phyloP scores from a whole-genome alignment of 2,888 invertebrate genomes.

The Drepanosiphum platanoidis region DNA sequence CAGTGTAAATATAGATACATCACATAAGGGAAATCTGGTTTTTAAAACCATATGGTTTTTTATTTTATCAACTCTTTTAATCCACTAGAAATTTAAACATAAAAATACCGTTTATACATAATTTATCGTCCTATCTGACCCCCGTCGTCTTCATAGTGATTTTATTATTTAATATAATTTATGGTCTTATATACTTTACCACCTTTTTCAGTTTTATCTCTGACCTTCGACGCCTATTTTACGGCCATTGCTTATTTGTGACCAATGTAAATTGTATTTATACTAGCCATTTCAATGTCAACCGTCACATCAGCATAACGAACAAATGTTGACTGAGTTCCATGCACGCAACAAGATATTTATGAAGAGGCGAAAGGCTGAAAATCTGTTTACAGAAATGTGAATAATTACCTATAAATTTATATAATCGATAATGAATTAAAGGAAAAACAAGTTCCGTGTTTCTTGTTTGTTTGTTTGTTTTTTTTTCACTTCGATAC shows the following conservation, averaged over 20 bases:
- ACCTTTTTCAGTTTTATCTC: background rate
- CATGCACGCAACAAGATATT: background rate
- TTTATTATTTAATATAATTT: conserved; percentile 8
- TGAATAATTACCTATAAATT: too few species aligned
- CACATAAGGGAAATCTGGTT: conserved; percentile 3
- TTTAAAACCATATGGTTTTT: conserved; percentile 2
- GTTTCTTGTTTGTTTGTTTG: too few species aligned
- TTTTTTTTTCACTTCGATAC: too few species aligned
- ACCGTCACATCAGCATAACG: background rate
- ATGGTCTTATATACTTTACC: background rate
- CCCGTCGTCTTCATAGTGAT: background rate
- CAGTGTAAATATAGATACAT: background rate
- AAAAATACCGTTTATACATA: background rate
- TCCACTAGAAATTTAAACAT: background rate
- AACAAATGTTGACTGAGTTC: background rate
- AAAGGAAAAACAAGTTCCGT: too few species aligned
- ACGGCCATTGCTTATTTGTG: background rate
- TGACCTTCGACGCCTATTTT: background rate
- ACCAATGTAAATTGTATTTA: background rate
- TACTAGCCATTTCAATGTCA: background rate
- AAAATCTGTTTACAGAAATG: background rate
- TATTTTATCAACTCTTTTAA: background rate
- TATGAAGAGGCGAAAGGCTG: background rate
- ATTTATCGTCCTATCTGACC: background rate
- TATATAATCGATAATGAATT: too few species aligned